A percentile compares a stretch with the other conserved stretches of the same genome.
phyloP scores from a whole-genome alignment of 1,140 invertebrate species.

The Hesperophylax magnus region DNA sequence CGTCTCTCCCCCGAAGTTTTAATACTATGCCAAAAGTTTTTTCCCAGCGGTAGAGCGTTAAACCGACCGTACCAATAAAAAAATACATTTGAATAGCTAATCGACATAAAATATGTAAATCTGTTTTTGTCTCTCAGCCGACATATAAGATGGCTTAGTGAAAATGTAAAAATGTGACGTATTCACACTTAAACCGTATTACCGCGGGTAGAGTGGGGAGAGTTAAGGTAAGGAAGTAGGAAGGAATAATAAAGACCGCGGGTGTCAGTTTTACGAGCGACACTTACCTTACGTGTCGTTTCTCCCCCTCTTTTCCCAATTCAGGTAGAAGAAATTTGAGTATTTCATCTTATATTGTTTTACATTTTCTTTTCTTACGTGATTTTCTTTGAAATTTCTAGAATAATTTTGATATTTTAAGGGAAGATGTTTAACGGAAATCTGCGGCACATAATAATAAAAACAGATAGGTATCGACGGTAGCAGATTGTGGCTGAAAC shows the following conservation, averaged over 20 bases:
- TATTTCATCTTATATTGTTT: background rate
- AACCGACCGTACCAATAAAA: slow-evolving; percentile 29
- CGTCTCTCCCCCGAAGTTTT: slow-evolving; percentile 45
- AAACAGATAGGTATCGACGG: no score
- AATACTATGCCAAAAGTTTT: slow-evolving; percentile 50
- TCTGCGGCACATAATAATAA: no score
- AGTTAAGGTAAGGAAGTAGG: slow-evolving; percentile 19
- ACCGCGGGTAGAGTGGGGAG: slow-evolving; percentile 38
- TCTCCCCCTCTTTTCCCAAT: slow-evolving; percentile 19
- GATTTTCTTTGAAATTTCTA: no score
- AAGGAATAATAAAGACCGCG: slow-evolving; percentile 50
- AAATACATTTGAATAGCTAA: slow-evolving; percentile 54
- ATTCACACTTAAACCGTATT: slow-evolving; percentile 50
- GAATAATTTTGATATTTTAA: no score
- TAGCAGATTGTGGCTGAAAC: no score
- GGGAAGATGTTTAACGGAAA: no score
- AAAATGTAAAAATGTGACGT: slow-evolving; percentile 42
- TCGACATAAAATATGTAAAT: slow-evolving; percentile 56
- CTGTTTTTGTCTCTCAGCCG: slow-evolving; percentile 39
- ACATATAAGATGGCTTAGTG: slow-evolving; percentile 41
- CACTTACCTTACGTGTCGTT: slow-evolving; percentile 49
- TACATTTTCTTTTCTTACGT: no score
- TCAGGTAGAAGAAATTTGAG: background rate
- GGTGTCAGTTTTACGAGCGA: slow-evolving; percentile 51
- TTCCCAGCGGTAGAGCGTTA: background rate